phyloP scores from a whole-genome alignment of 1,140 invertebrate genomes.

The Tachypleus tridentatus region DNA sequence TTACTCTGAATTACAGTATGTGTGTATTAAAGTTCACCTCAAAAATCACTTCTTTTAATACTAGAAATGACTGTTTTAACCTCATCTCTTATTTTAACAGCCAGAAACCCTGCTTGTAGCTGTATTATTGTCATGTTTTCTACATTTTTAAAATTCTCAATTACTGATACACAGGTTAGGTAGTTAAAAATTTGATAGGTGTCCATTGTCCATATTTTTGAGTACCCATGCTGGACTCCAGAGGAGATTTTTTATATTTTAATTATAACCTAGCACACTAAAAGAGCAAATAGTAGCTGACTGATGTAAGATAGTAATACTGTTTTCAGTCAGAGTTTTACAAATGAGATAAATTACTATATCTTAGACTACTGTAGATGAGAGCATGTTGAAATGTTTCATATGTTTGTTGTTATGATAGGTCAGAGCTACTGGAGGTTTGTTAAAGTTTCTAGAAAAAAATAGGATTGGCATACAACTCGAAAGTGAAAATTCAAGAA shows the following conservation, averaged over 20 bases:
- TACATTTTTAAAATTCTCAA: too few species aligned
- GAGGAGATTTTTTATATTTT: neutral
- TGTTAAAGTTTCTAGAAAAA: conserved; percentile 58
- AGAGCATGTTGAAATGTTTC: neutral
- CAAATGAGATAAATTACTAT: neutral
- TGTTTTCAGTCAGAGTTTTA: conserved; percentile 1
- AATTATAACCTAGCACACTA: conserved; percentile 1
- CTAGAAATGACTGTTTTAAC: too few species aligned
- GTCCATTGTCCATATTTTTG: too few species aligned
- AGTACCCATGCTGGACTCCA: too few species aligned
- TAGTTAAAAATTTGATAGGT: too few species aligned
- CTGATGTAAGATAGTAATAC: conserved; percentile 28
- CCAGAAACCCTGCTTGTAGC: too few species aligned
- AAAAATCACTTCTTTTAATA: too few species aligned
- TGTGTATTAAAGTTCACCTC: too few species aligned
- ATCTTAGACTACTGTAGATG: neutral
- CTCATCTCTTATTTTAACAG: too few species aligned
- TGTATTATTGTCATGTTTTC: too few species aligned
- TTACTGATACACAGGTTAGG: too few species aligned
- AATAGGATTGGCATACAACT: conserved; percentile 47
- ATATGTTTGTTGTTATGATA: conserved; percentile 16
- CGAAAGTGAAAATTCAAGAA: conserved; percentile 34
- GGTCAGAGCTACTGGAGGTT: conserved; percentile 55
- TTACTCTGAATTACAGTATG: too few species aligned
- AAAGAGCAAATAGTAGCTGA: conserved; percentile 3